phyloP scores from a whole-genome alignment of 2,797 vertebrate species.

The Borostomias antarcticus region DNA sequence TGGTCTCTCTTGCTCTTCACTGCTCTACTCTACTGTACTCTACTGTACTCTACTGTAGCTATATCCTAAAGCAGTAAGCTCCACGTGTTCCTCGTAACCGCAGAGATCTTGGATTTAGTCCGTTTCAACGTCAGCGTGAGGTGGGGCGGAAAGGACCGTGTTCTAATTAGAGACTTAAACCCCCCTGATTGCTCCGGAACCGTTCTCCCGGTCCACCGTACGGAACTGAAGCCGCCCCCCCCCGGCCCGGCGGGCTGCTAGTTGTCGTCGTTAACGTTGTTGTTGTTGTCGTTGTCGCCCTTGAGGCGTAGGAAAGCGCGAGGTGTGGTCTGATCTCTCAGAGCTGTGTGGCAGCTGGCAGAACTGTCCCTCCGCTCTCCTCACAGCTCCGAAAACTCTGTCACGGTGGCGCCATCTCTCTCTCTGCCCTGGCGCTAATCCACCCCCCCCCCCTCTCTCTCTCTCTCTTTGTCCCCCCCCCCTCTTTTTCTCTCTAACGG shows the following conservation, averaged over 20 bases:
- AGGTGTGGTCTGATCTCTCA: not conserved
- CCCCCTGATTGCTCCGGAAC: too few relatives aligned
- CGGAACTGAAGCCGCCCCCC: slow-evolving; percentile 18
- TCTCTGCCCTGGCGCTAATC: not conserved
- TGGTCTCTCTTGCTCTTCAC: not conserved
- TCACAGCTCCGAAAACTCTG: slow-evolving; percentile 15
- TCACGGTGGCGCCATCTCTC: slow-evolving; percentile 31
- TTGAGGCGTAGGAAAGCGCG: too few relatives aligned
- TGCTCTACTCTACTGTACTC: not conserved
- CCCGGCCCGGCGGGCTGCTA: not conserved
- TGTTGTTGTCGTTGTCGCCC: not conserved
- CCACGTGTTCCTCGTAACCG: slow-evolving; percentile 30
- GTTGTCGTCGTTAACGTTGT: too few relatives aligned
- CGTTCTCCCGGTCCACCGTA: slow-evolving; percentile 26
- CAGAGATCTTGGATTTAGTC: slow-evolving; percentile 6
- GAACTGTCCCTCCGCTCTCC: slow-evolving; percentile 5
- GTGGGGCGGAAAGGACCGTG: slow-evolving; percentile 28
- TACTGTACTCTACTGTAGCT: not conserved
- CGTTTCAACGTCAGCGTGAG: slow-evolving; percentile 24
- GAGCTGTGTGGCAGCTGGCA: not conserved
- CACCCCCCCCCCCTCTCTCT: not conserved
- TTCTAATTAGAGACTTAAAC: slow-evolving; percentile 45
- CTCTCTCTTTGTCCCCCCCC: slow-evolving; percentile 44
- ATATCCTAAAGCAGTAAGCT: not conserved
- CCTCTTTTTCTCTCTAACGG: too few relatives aligned